phyloP scores from a whole-genome alignment of 2,797 vertebrate genomes.

The Loriculus beryllinus region DNA sequence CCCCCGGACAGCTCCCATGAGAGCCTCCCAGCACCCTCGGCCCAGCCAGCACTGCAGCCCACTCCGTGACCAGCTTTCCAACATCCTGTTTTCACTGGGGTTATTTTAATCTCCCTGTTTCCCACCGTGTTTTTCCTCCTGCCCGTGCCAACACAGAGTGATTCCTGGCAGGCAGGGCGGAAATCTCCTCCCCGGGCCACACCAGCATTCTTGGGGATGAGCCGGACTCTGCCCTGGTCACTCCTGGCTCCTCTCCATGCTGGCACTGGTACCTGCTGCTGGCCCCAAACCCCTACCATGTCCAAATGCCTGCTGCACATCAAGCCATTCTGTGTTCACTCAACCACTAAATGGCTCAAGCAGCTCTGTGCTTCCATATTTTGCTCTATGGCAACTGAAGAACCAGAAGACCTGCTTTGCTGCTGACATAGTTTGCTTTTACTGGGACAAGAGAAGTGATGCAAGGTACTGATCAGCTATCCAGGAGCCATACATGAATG shows the following conservation, averaged over 20 bases:
- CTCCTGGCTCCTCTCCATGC: accelerated
- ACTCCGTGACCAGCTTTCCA: background rate
- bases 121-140: conserved; percentile 5
- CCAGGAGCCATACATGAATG: background rate
- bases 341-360: accelerated
- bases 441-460: background rate
- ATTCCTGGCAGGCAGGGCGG: conserved; percentile 1
- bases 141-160: background rate
- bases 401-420: background rate
- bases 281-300: accelerated
- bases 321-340: accelerated
- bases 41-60: background rate
- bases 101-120: conserved; percentile 26
- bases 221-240: background rate
- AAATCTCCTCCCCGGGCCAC: background rate
- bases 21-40: background rate
- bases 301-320: background rate
- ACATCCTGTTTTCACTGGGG: background rate
- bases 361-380: accelerated
- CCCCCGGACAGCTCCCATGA: background rate
- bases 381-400: background rate
- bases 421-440: background rate
- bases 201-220: background rate
- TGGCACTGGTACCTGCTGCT: background rate
- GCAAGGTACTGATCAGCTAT: background rate